These are phyloP conservation scores for Labeo calbasu DNA, from an alignment of 2,797 vertebrate species.

Conservation along the genomic window DNA sequence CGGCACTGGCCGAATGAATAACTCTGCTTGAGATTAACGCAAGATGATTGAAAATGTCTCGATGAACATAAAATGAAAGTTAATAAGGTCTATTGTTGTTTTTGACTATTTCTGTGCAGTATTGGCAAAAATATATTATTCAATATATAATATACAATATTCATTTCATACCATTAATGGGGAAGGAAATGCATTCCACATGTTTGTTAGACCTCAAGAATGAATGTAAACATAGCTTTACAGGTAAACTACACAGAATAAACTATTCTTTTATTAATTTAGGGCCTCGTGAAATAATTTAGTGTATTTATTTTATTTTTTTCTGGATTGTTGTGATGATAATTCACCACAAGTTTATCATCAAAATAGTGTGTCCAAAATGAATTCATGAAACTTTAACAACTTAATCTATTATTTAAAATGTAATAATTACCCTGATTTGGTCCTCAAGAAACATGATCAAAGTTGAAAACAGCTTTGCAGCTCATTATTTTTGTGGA, in stretches of 20 bases:
- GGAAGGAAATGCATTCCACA: neutral
- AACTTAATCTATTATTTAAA: neutral
- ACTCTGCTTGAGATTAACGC: neutral
- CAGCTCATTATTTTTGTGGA: neutral
- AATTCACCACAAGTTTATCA: neutral
- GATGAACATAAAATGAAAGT: neutral
- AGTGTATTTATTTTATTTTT: neutral
- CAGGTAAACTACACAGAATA: neutral
- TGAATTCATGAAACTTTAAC: neutral
- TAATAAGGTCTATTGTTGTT: neutral
- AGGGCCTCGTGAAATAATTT: neutral
- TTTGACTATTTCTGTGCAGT: neutral
- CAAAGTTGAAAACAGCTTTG: neutral
- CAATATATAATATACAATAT: neutral
- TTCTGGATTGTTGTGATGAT: neutral
- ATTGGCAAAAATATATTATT: neutral
- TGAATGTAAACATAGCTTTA: neutral
- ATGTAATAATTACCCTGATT: neutral
- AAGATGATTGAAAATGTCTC: neutral
- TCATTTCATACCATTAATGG: neutral
- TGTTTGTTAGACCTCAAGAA: neutral
- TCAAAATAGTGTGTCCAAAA: too few relatives aligned
- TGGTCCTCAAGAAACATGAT: neutral
- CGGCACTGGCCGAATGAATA: neutral
- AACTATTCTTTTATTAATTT: neutral